These are phyloP conservation scores for Chelon labrosus DNA, from an alignment of 2,797 vertebrate genomes.

Conservation along the genomic window DNA sequence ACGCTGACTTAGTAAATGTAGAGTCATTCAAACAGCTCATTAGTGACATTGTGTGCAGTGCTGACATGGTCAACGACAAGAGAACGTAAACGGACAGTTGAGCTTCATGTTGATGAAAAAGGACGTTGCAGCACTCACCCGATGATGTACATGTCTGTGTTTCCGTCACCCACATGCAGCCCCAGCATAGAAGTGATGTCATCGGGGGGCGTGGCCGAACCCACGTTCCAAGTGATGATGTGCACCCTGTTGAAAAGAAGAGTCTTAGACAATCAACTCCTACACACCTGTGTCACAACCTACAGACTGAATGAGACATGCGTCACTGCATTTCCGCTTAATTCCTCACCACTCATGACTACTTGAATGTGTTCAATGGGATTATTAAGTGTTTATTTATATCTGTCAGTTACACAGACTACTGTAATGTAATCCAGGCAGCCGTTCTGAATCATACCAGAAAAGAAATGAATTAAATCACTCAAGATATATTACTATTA, in stretches of 20 bases:
- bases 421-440: neutral
- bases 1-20: conserved; percentile 25
- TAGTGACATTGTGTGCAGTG: conserved; percentile 26
- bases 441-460: neutral
- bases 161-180: conserved; percentile 90
- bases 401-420: neutral
- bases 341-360: neutral
- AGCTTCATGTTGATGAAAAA: conserved; percentile 6
- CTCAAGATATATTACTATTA: no score
- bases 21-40: conserved; percentile 36
- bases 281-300: conserved; percentile 14
- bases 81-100: conserved; percentile 7
- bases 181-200: conserved; percentile 94
- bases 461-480: neutral
- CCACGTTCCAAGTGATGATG: conserved; percentile 97
- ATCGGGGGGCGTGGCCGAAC: conserved; percentile 92
- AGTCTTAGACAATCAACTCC: conserved; percentile 28
- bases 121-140: conserved; percentile 87
- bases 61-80: conserved; percentile 3
- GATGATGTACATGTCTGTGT: conserved; percentile 95
- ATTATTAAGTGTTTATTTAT: neutral
- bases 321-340: neutral
- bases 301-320: conserved; percentile 7
- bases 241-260: conserved; percentile 86
- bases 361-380: no score